Base-by-base conservation (phyloP, 1,140 invertebrate genomes). In the Hetaerina americana region DNA sequence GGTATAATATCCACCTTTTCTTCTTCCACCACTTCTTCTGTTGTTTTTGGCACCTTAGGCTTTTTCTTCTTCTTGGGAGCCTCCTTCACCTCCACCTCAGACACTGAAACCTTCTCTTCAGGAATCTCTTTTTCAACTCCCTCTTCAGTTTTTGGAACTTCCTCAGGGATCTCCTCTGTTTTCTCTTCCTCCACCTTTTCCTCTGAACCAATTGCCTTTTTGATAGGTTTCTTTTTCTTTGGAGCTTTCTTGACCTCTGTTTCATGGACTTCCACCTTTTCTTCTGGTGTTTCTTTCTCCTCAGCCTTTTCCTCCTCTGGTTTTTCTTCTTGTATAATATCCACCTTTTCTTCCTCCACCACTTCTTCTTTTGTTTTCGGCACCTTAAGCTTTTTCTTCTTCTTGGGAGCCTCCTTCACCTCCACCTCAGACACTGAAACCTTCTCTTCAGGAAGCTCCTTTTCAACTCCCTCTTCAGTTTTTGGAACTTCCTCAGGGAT, bases 301-400 rank as follows among this genome's bases (percentile, higher is more conserved):
- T 49, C 31, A 71, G 68, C 31, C 27, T 70, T 66, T 57, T 31
- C 74, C 18, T 57, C 27, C 5, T 24, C 29, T 25, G 26, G 66
- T 74, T 72, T 24, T 27, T 66, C 27, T 67, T 75, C 27, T 57
- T 12, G 28, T 72, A 70, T 69, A 68, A 72, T 5, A 24, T 28
- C 40, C 40, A 57, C 40, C 40, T 57, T 57, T 1, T 57, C 40
- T n/a, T 24, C 12, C 66, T 29, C 29, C 49, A 75, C 40, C 57
- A 66, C 28, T 29, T 27, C 70, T 29, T 73, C 68, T 66, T 79
- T 77, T 74, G 82, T 81, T 72, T 82, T 82, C 0, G 72, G 72
- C 15, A 70, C 70, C 8, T 68, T 68, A 28, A 76, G 72, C 71
- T 80, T 83, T 71, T 80, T 82, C 73, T 79, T 81, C 68, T 71